phyloP scores from a whole-genome alignment of 2,888 invertebrate genomes.

The Anaspis maculata region DNA sequence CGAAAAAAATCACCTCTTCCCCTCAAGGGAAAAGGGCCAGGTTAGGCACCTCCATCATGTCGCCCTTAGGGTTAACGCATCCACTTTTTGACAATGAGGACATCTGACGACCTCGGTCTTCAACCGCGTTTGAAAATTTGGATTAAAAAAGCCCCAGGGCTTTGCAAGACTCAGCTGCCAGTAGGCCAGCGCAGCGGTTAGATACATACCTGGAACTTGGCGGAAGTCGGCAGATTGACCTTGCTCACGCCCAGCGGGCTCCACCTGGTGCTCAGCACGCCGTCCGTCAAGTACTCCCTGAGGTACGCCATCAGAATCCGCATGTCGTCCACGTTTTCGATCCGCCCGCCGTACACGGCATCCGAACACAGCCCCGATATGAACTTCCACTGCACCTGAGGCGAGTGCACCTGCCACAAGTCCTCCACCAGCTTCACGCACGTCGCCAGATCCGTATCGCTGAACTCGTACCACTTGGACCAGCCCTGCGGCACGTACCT shows the following conservation, averaged over 20 bases:
- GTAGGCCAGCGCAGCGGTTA: too few species aligned
- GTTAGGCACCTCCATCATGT: too few species aligned
- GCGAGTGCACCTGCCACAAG: slow-evolving; percentile 35
- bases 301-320: slow-evolving; percentile 61
- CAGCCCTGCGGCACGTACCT: slow-evolving; percentile 89
- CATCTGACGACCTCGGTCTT: too few species aligned
- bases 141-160: too few species aligned
- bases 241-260: slow-evolving; percentile 48
- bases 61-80: too few species aligned
- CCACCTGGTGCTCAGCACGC: slow-evolving; percentile 52
- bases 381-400: slow-evolving; percentile 57
- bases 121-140: too few species aligned
- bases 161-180: too few species aligned
- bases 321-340: slow-evolving; percentile 71
- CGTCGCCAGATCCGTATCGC: slow-evolving; percentile 69
- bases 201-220: slow-evolving; percentile 44
- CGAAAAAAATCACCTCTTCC: slow-evolving; percentile 17
- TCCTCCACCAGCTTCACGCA: slow-evolving; percentile 55
- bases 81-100: slow-evolving; percentile 2
- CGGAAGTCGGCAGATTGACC: slow-evolving; percentile 46
- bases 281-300: slow-evolving; percentile 50
- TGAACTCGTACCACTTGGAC: slow-evolving; percentile 85
- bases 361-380: slow-evolving; percentile 69
- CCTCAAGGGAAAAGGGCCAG: too few species aligned
- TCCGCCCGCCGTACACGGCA: slow-evolving; percentile 78